A percentile compares a stretch with the other conserved stretches of the same genome.
Conservation (phyloP, 2,113 vertebrate genomes). For the Scortum barcoo region DNA sequence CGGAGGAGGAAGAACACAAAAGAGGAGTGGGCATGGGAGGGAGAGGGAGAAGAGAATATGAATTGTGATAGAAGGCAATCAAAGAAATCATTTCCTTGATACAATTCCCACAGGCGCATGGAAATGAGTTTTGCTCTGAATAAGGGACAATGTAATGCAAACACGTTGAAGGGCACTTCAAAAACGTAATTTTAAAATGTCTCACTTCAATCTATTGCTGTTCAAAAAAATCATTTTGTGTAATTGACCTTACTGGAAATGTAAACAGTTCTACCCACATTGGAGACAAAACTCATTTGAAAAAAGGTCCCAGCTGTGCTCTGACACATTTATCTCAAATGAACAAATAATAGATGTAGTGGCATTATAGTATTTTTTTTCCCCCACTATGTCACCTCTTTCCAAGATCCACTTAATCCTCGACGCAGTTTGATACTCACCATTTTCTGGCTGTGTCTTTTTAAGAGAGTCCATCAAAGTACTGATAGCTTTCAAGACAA, state of each 20-base stretch:
- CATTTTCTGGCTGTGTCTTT: constrained; percentile 98
- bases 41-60: constrained; percentile 28
- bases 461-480: constrained; percentile 99
- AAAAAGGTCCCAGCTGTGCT: constrained; percentile 54
- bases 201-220: constrained; percentile 43
- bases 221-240: constrained; percentile 8
- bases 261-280: constrained; percentile 52
- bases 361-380: neutral
- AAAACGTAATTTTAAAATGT: constrained; percentile 51
- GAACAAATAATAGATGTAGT: constrained; percentile 19
- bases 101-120: constrained; percentile 41
- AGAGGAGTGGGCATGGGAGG: neutral
- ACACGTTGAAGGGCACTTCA: constrained; percentile 63
- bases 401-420: constrained; percentile 5
- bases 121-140: constrained; percentile 56
- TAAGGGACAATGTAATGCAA: constrained; percentile 43
- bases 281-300: constrained; percentile 51
- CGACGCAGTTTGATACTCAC: constrained; percentile 84
- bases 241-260: constrained; percentile 64
- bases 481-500: constrained; percentile 98
- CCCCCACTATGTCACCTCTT: neutral
- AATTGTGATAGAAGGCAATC: constrained; percentile 54
- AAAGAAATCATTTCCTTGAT: constrained; percentile 56
- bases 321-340: constrained; percentile 57
- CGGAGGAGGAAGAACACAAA: neutral